Percentiles rank a stretch among this genome's conserved stretches.
These are phyloP conservation scores for Oligia latruncula DNA, from an alignment of 2,888 invertebrate genomes.

Conservation along the genomic window DNA sequence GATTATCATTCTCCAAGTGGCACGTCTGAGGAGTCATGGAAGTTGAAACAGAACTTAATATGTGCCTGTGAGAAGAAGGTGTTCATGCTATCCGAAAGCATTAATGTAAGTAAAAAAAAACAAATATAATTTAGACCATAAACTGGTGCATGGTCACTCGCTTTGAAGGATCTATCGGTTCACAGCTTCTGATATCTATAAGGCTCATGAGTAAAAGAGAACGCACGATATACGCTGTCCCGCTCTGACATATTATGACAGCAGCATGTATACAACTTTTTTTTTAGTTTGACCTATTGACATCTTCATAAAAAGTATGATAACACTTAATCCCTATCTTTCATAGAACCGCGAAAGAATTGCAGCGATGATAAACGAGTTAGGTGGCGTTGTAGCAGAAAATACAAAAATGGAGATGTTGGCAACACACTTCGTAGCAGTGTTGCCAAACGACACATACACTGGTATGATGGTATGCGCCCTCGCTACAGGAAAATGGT, in stretches of 20 bases:
- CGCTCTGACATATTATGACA: background rate
- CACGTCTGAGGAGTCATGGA: slow-evolving; percentile 88
- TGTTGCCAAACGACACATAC: slow-evolving; percentile 84
- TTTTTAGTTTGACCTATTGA: slow-evolving; percentile 1
- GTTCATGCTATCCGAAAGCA: slow-evolving; percentile 86
- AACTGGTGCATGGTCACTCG: background rate
- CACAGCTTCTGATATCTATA: background rate
- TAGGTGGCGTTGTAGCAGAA: slow-evolving; percentile 87
- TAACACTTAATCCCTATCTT: slow-evolving; percentile 20
- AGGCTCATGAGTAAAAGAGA: background rate
- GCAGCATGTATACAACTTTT: background rate
- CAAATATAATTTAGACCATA: background rate
- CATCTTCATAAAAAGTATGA: too few species aligned
- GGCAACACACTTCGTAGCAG: slow-evolving; percentile 85
- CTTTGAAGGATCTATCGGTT: background rate
- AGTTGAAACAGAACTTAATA: slow-evolving; percentile 86
- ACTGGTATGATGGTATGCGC: slow-evolving; percentile 89
- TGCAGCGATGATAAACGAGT: slow-evolving; percentile 84
- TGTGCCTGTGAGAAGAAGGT: slow-evolving; percentile 88
- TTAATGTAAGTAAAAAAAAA: slow-evolving; percentile 77
- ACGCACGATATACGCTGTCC: background rate
- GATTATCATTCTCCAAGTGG: slow-evolving; percentile 87
- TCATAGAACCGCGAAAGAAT: slow-evolving; percentile 84
- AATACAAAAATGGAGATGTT: slow-evolving; percentile 89
- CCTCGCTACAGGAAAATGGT: slow-evolving; percentile 86